These are phyloP conservation scores for Hirundo rustica DNA, from an alignment of 2,797 vertebrate genomes.

Conservation along the genomic window DNA sequence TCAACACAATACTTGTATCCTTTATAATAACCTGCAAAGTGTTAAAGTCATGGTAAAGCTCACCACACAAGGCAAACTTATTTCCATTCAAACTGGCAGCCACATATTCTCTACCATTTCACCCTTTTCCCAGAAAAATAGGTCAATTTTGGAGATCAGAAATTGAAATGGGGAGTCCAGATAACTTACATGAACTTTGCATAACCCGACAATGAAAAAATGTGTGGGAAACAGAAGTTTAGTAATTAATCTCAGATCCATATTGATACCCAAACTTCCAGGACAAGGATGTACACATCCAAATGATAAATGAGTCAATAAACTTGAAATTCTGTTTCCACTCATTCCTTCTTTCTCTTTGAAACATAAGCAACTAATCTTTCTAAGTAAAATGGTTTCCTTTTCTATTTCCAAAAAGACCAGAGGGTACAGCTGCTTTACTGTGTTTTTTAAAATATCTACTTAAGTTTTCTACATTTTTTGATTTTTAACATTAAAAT, in stretches of 20 bases:
- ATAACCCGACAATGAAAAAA: not conserved
- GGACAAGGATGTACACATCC: not conserved
- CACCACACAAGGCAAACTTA: not conserved
- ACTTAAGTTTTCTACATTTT: not conserved
- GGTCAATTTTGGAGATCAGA: not conserved
- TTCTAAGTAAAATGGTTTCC: not conserved
- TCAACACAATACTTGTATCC: conserved; percentile 94
- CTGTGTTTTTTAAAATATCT: not conserved
- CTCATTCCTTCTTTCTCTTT: not conserved
- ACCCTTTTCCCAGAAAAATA: not conserved
- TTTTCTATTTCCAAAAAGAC: not conserved
- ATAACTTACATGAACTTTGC: not conserved
- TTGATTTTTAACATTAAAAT: not conserved
- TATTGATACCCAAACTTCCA: not conserved
- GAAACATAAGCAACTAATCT: not conserved
- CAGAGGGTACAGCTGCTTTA: not conserved
- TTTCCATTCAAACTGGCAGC: not conserved
- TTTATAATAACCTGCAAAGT: conserved; percentile 92
- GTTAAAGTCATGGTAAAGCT: not conserved
- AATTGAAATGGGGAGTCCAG: not conserved
- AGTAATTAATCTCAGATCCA: not conserved
- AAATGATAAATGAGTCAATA: not conserved
- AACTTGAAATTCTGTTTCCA: not conserved
- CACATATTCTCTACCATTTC: not conserved
- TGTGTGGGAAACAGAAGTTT: not conserved